Percentiles rank a stretch among this genome's conserved stretches.
These are phyloP conservation scores for Dasysyrphus tricinctus DNA, from an alignment of 2,888 invertebrate genomes.

Conservation along the genomic window DNA sequence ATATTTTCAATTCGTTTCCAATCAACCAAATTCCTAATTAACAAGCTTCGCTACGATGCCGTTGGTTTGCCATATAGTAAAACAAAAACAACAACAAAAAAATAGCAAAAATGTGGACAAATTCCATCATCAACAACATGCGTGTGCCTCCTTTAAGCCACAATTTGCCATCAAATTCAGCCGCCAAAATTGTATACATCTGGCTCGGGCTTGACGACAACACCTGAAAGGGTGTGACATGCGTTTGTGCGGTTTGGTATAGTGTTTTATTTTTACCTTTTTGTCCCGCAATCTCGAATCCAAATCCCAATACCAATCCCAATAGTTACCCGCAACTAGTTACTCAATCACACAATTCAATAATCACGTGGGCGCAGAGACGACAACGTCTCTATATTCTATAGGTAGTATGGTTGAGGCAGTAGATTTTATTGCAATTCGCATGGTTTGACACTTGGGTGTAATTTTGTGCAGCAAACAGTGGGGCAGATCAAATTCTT, in stretches of 20 bases:
- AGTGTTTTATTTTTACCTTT: background rate
- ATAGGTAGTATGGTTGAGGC: background rate
- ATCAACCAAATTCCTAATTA: constrained; percentile 53
- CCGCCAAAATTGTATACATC: constrained; percentile 2
- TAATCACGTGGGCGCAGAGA: constrained; percentile 58
- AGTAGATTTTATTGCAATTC: background rate
- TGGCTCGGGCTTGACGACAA: constrained; percentile 6
- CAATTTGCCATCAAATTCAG: constrained; percentile 28
- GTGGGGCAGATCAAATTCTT: background rate
- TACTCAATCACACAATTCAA: constrained; percentile 61
- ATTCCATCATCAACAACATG: constrained; percentile 25
- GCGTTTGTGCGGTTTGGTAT: constrained; percentile 44
- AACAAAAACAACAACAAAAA: background rate
- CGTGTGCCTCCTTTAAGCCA: constrained; percentile 35
- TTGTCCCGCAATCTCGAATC: constrained; percentile 9
- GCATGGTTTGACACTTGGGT: constrained; percentile 35
- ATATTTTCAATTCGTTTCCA: constrained; percentile 38
- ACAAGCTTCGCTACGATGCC: constrained; percentile 10
- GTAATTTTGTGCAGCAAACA: background rate
- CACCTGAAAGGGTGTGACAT: constrained; percentile 64
- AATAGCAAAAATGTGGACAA: constrained; percentile 1
- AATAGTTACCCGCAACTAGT: constrained; percentile 3
- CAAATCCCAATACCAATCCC: background rate
- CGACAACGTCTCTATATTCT: constrained; percentile 1
- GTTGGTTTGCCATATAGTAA: constrained; percentile 14